phyloP scores from a whole-genome alignment of 2,888 invertebrate species.

The Hofmannophila pseudospretella region DNA sequence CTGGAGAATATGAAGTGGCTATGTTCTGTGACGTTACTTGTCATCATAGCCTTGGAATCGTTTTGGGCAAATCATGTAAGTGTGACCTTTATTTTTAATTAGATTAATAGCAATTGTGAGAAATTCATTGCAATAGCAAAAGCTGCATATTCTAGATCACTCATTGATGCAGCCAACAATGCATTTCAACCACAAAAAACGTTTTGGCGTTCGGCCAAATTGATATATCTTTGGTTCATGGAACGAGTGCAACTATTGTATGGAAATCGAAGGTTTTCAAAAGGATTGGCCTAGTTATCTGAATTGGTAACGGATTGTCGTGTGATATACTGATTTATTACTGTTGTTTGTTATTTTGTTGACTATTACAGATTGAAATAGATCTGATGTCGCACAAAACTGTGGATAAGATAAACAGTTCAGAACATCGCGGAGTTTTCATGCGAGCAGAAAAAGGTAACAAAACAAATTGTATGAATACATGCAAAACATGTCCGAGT shows the following conservation, averaged over 20 bases:
- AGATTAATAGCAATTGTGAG: constrained; percentile 12
- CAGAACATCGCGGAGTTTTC: background rate
- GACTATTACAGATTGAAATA: constrained; percentile 27
- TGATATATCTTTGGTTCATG: constrained; percentile 56
- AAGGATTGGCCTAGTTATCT: constrained; percentile 59
- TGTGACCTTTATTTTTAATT: constrained; percentile 18
- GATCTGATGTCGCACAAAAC: constrained; percentile 17
- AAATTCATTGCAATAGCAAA: no score
- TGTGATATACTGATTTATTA: constrained; percentile 36
- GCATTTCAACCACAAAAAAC: constrained; percentile 46
- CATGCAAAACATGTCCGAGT: no score
- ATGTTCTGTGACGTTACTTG: constrained; percentile 39
- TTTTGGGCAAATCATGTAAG: constrained; percentile 45
- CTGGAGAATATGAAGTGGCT: constrained; percentile 57
- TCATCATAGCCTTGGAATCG: constrained; percentile 41
- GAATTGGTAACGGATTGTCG: constrained; percentile 44
- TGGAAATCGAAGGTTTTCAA: constrained; percentile 41
- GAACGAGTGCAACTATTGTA: constrained; percentile 49
- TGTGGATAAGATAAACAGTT: background rate
- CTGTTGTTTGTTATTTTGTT: constrained; percentile 24
- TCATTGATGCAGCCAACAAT: constrained; percentile 40
- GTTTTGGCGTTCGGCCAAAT: constrained; percentile 55
- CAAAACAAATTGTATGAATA: no score
- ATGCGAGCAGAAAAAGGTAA: background rate
- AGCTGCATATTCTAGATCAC: constrained; percentile 11